Percentiles rank a stretch among this genome's conserved stretches.
Conservation (phyloP, 2,797 vertebrate genomes). For the Amblyopsis hoosieri region DNA sequence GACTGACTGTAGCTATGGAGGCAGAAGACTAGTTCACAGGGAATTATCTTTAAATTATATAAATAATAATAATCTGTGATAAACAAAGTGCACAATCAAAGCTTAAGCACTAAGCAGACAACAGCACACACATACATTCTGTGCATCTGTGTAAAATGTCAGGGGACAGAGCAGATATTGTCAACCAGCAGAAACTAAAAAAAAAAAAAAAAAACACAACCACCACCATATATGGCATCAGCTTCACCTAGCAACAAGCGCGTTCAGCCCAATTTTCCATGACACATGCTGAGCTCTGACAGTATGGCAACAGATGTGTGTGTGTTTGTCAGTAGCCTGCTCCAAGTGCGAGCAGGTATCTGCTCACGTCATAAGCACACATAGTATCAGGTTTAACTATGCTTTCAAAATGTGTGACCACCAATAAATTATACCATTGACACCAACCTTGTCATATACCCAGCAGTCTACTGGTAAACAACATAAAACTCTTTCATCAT, state of each 20-base stretch:
- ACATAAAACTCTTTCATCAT: neutral
- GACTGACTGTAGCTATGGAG: constrained; percentile 26
- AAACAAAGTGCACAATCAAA: neutral
- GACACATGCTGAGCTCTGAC: constrained; percentile 71
- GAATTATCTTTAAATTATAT: too few relatives aligned
- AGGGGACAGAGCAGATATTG: constrained; percentile 38
- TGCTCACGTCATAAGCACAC: constrained; percentile 39
- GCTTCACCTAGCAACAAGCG: constrained; percentile 75
- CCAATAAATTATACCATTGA: neutral
- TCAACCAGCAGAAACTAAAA: constrained; percentile 31
- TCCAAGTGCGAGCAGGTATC: constrained; percentile 58
- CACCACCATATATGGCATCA: constrained; percentile 73
- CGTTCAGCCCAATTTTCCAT: constrained; percentile 85
- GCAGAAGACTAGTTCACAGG: neutral
- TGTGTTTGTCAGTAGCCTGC: constrained; percentile 1
- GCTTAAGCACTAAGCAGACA: neutral
- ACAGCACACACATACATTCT: constrained; percentile 13
- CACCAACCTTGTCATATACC: neutral
- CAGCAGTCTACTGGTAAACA: neutral
- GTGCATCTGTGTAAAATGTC: constrained; percentile 43
- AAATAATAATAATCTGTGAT: neutral
- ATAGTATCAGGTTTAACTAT: constrained; percentile 49
- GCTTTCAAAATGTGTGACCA: constrained; percentile 1
- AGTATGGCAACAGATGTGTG: constrained; percentile 51
- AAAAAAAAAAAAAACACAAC: constrained; percentile 15